Percentiles rank a stretch among this genome's conserved stretches.
phyloP scores from a whole-genome alignment of 2,888 invertebrate genomes.

The Ophion costatus region DNA sequence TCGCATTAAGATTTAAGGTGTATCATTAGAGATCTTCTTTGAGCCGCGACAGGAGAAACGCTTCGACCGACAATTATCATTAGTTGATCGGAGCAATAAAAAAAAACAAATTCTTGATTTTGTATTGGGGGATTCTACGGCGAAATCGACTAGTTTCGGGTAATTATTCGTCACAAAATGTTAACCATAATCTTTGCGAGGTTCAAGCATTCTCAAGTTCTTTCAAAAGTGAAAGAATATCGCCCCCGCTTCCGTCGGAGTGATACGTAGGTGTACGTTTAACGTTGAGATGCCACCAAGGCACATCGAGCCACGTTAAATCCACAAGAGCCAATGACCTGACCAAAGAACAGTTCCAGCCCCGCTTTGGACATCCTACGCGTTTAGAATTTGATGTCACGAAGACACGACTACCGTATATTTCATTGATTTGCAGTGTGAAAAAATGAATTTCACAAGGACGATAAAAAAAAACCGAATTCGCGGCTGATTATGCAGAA shows the following conservation, averaged over 20 bases:
- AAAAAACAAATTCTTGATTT: neutral
- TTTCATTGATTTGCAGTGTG: neutral
- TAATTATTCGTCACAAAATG: neutral
- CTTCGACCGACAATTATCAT: too few relatives aligned
- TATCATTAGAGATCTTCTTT: too few relatives aligned
- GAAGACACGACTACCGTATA: neutral
- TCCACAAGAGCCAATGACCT: slow-evolving; percentile 39
- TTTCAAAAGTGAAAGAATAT: neutral
- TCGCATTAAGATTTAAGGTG: too few relatives aligned
- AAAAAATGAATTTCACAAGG: neutral
- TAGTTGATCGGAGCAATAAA: neutral
- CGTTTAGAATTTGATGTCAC: slow-evolving; percentile 38
- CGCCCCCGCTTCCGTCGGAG: neutral
- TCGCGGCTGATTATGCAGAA: neutral
- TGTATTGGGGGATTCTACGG: neutral
- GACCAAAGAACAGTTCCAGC: slow-evolving; percentile 19
- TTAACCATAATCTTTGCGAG: neutral
- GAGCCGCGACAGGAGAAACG: too few relatives aligned
- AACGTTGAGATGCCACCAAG: neutral
- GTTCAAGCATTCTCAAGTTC: neutral
- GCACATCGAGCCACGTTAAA: neutral
- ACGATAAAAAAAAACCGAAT: neutral
- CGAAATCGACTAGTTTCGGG: neutral
- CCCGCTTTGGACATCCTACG: slow-evolving; percentile 29
- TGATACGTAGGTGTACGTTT: neutral